Percentiles rank a stretch among this genome's conserved stretches.
Conservation (phyloP, 2,113 vertebrate species). For the Tympanuchus pallidicinctus region DNA sequence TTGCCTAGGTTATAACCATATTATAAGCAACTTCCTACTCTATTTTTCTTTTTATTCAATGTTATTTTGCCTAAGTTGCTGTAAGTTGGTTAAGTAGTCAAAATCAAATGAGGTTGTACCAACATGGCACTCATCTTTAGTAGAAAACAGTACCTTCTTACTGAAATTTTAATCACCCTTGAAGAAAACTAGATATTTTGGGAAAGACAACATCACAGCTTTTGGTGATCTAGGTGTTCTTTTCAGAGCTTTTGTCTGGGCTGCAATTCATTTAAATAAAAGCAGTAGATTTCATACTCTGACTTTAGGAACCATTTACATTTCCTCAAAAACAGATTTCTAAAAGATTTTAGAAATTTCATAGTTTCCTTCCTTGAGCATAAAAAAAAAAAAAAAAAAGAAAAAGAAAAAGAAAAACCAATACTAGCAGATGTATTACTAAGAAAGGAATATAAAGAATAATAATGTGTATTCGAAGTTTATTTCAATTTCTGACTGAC, state of each 20-base stretch:
- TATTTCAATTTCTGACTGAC: neutral
- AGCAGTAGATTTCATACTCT: neutral
- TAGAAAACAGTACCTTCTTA: neutral
- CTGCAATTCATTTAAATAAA: neutral
- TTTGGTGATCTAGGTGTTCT: neutral
- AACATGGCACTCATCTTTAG: neutral
- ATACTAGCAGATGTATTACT: neutral
- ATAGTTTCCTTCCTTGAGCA: neutral
- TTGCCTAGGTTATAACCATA: neutral
- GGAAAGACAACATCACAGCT: neutral
- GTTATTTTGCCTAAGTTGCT: neutral
- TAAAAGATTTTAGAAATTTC: neutral
- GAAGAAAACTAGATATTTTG: neutral
- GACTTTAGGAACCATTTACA: neutral
- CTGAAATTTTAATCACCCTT: neutral
- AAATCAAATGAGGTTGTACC: neutral
- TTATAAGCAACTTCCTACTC: neutral
- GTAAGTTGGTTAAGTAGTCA: neutral
- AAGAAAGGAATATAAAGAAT: neutral
- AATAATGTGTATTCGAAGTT: neutral
- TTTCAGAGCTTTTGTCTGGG: neutral
- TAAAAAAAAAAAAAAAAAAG: conserved; percentile 1
- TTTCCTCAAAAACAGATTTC: neutral
- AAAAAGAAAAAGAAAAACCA: neutral
- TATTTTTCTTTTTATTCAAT: neutral